A percentile compares a stretch with the other conserved stretches of the same genome.
These are phyloP conservation scores for Heterochromis multidens DNA, from an alignment of 2,113 vertebrate genomes.

Conservation along the genomic window DNA sequence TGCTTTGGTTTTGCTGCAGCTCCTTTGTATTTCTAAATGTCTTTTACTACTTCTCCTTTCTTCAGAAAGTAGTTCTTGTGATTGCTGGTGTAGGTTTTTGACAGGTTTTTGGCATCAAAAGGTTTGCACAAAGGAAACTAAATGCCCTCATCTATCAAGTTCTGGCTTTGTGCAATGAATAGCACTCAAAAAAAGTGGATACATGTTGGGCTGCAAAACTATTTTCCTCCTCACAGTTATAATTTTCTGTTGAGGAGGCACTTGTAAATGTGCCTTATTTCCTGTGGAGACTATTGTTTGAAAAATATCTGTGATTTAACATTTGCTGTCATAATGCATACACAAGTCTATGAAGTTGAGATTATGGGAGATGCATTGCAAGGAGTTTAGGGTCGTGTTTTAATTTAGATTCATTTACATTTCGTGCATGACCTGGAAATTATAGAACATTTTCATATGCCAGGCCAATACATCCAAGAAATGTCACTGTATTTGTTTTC, in stretches of 20 bases:
- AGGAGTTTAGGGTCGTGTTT: not conserved
- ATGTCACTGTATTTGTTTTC: not conserved
- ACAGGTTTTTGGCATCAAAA: conserved; percentile 40
- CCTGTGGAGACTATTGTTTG: not conserved
- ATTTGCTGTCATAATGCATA: not conserved
- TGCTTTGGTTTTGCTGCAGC: conserved; percentile 8
- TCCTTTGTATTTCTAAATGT: conserved; percentile 31
- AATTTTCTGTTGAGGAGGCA: not conserved
- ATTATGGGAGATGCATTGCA: not conserved
- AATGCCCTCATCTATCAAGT: conserved; percentile 41
- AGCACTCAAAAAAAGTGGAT: conserved; percentile 14
- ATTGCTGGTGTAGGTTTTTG: conserved; percentile 39
- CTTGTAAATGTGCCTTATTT: not conserved
- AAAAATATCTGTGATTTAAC: not conserved
- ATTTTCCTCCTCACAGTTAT: not conserved
- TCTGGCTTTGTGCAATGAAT: conserved; percentile 16
- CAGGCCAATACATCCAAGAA: not conserved
- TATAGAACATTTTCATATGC: not conserved
- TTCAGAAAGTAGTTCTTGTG: conserved; percentile 23
- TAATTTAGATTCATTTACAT: not conserved
- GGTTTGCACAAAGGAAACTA: conserved; percentile 40
- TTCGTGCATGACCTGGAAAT: not conserved
- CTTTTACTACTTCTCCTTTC: conserved; percentile 36
- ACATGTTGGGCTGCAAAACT: not conserved
- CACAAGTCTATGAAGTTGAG: not conserved